Conservation (phyloP, 2,113 vertebrate genomes). For the Myrmophylax atrothorax region DNA sequence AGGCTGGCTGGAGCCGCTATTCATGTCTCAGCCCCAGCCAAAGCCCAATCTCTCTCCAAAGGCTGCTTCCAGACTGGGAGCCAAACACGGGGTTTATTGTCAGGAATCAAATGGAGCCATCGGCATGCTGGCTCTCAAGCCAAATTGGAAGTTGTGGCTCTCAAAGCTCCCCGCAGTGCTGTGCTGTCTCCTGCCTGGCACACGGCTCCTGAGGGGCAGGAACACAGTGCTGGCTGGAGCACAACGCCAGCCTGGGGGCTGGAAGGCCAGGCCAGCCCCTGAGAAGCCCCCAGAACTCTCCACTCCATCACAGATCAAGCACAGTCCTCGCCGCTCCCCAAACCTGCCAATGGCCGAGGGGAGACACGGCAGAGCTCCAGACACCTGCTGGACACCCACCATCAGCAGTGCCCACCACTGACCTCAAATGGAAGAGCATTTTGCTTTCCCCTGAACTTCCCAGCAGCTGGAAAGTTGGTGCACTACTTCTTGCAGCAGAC, state of each 20-base stretch:
- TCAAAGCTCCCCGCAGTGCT: background rate
- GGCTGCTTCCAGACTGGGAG: background rate
- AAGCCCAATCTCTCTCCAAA: background rate
- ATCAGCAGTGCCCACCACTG: background rate
- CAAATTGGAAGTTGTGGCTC: background rate
- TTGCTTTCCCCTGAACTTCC: background rate
- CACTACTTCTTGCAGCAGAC: background rate
- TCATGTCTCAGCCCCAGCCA: background rate
- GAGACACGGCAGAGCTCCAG: background rate
- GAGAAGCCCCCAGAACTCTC: background rate
- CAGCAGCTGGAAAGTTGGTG: background rate
- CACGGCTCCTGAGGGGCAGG: background rate
- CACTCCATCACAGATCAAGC: background rate
- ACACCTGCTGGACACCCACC: background rate
- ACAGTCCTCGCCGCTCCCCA: background rate
- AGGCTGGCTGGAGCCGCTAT: background rate
- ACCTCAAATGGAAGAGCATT: background rate
- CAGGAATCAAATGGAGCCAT: background rate
- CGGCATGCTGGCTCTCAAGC: accelerated
- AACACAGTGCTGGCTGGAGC: background rate
- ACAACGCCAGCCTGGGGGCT: background rate
- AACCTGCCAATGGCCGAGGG: background rate
- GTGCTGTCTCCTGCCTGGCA: background rate
- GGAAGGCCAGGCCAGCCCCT: background rate
- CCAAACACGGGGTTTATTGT: background rate